Base-by-base conservation (phyloP, 2,113 vertebrate species). In the Apteryx owenii region DNA sequence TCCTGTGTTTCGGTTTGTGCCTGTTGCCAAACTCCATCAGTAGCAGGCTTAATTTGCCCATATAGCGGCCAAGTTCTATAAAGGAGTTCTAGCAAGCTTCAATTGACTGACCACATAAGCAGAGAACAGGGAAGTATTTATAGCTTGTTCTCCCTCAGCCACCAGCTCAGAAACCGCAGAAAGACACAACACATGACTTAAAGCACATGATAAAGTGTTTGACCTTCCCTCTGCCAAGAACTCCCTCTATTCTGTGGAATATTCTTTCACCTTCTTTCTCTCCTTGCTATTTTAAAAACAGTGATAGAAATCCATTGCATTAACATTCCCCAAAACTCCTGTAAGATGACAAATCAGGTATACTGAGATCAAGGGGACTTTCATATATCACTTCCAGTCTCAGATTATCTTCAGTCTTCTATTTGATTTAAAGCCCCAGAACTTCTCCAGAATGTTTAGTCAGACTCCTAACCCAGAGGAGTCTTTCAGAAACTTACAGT, bases 111-210 rank as follows among this genome's bases (percentile, higher is more conserved):
- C 93, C 89, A 89, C 79, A 23, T 22, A 72, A 95, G 14, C 38
- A 29, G 71, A 94, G 46, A 95, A 85, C 8, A 77, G 68, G 29
- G 40, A 61, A 90, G 56, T 75, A 95, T 93, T 94, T 93, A 88
- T 78, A 94, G 88, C 61, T 72, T 58, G 46, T 8, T 83, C 9
- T 85, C 54, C 38, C 36, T 78, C 64, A 84, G 60, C 53, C 81
- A 89, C 21, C 64, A 80, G 70, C 89, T 91, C 89, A 94, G 81
- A 95, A 95, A 90, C 88, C 85, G 85, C 93, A 93, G 50, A 61
- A 96, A 62, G 58, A 70, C 78, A 65, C 25, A 89, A 78, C 91
- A 90, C 42, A 44, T 80, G 81, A 89, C 51, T 54, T 29, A 56
- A 91, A 92, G 46, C 75, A 89, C 5, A 1, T 38, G 70, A 31